Conservation (phyloP, 2,113 vertebrate genomes). For the Entelurus aequoreus region DNA sequence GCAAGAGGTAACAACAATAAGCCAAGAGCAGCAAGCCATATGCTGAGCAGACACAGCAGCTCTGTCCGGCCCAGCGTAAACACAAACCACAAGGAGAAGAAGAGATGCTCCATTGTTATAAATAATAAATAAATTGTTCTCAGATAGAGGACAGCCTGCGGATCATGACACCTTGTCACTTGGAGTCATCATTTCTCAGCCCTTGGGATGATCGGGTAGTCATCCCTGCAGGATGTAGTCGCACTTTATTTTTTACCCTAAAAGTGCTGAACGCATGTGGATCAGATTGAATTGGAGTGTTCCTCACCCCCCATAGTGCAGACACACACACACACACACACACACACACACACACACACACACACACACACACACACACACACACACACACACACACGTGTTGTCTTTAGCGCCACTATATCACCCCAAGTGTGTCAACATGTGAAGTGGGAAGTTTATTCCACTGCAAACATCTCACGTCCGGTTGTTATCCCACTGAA, state of each 20-base stretch:
- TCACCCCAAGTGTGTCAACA: slow-evolving; percentile 38
- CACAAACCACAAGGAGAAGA: slow-evolving; percentile 33
- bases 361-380: no score
- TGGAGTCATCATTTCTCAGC: slow-evolving; percentile 37
- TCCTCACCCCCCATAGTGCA: no score
- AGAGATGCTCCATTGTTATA: slow-evolving; percentile 59
- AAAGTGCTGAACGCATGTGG: no score
- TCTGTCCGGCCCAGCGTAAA: slow-evolving; percentile 50
- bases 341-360: no score
- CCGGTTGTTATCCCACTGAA: no score
- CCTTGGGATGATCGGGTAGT: slow-evolving; percentile 24
- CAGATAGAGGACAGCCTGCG: slow-evolving; percentile 9
- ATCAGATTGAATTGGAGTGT: no score
- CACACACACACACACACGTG: slow-evolving; percentile 34
- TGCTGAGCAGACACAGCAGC: slow-evolving; percentile 57
- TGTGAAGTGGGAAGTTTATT: slow-evolving; percentile 39
- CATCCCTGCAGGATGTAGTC: slow-evolving; percentile 29
- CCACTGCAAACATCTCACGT: slow-evolving; percentile 14
- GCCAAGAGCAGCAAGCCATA: slow-evolving; percentile 55
- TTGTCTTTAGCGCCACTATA: slow-evolving; percentile 32
- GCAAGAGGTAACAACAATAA: slow-evolving; percentile 38
- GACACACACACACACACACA: no score
- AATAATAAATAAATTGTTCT: no score
- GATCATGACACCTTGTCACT: slow-evolving; percentile 40
- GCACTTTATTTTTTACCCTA: no score